A percentile compares a stretch with the other conserved stretches of the same genome.
Evolutionary conservation across 1,140 invertebrate species (phyloP).

Genomic region (Nephotettix cincticeps): DNA sequence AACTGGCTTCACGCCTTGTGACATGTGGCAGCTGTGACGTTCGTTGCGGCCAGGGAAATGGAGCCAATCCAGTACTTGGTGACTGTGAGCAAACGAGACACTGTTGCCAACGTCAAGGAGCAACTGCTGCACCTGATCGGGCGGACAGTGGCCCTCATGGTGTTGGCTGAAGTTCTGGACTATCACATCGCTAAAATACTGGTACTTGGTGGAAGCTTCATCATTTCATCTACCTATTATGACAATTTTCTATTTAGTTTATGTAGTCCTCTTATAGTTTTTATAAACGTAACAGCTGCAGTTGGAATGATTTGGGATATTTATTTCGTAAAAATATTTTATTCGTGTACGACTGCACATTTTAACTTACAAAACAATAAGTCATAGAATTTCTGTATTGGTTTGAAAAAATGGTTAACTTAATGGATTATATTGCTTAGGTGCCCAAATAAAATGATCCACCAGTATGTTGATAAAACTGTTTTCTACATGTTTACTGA

Average conservation of each 20-base stretch:
- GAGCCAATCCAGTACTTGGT: slow-evolving; percentile 56
- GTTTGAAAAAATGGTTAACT: too few species aligned
- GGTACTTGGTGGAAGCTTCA: too few species aligned
- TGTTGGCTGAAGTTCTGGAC: slow-evolving; percentile 63
- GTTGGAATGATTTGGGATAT: slow-evolving; percentile 29
- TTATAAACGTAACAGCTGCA: neutral
- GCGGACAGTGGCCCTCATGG: slow-evolving; percentile 44
- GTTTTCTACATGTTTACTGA: too few species aligned
- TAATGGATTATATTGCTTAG: too few species aligned
- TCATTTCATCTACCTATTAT: too few species aligned
- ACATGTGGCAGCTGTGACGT: slow-evolving; percentile 59
- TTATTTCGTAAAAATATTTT: too few species aligned
- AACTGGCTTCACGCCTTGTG: too few species aligned
- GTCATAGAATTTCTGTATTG: too few species aligned
- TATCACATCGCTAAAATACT: slow-evolving; percentile 64
- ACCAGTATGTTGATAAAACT: too few species aligned
- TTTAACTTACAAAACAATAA: too few species aligned
- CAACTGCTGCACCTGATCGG: slow-evolving; percentile 50
- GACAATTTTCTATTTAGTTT: neutral
- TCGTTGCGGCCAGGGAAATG: slow-evolving; percentile 52
- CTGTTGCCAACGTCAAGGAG: slow-evolving; percentile 58
- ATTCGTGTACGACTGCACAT: too few species aligned
- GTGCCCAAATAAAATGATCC: too few species aligned
- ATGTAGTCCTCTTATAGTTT: neutral
- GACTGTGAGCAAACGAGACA: slow-evolving; percentile 62